A percentile compares a stretch with the other conserved stretches of the same genome.
These are phyloP conservation scores for Acronicta alni DNA, from an alignment of 2,888 invertebrate species.

Conservation along the genomic window DNA sequence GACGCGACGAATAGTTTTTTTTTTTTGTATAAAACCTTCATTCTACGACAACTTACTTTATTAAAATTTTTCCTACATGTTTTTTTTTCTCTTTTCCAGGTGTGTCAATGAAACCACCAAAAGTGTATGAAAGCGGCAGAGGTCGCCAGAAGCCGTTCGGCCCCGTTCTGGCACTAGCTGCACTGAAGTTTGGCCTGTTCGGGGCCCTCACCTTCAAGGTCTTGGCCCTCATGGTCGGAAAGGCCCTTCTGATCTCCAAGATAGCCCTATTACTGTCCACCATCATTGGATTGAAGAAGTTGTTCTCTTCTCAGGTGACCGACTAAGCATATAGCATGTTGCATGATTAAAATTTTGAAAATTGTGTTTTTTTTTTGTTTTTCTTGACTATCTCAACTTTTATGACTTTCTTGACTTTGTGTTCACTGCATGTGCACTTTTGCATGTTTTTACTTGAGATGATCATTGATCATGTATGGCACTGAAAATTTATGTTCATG, in stretches of 20 bases:
- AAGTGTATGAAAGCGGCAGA: conserved; percentile 90
- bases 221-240: conserved; percentile 94
- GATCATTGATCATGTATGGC: neutral
- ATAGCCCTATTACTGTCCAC: conserved; percentile 94
- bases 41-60: too few species aligned
- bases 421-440: conserved; percentile 19
- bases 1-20: too few species aligned
- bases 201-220: conserved; percentile 95
- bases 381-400: conserved; percentile 28
- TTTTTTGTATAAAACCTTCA: too few species aligned
- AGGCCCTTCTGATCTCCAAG: conserved; percentile 95
- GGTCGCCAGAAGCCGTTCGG: conserved; percentile 93
- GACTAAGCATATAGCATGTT: conserved; percentile 59
- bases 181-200: conserved; percentile 94
- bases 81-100: conserved; percentile 79
- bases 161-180: conserved; percentile 92
- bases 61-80: neutral
- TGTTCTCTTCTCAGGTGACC: conserved; percentile 92
- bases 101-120: conserved; percentile 91
- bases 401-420: neutral
- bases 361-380: conserved; percentile 29
- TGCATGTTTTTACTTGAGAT: conserved; percentile 5
- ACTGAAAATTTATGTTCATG: too few species aligned
- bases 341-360: conserved; percentile 54
- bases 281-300: conserved; percentile 94